These are phyloP conservation scores for Oncorhynchus mykiss DNA, from an alignment of 2,113 vertebrate genomes.

Conservation along the genomic window DNA sequence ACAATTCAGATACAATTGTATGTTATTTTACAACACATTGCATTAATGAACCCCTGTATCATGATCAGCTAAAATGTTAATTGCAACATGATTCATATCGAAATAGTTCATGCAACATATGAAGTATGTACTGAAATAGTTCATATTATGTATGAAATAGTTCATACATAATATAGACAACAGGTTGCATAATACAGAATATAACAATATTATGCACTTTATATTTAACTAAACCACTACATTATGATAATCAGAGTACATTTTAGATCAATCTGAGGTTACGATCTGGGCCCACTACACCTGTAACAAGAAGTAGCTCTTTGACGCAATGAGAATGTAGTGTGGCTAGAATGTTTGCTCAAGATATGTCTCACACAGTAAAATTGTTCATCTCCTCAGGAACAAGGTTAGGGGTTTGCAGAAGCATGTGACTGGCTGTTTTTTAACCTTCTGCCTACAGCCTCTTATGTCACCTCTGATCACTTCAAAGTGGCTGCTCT, in stretches of 20 bases:
- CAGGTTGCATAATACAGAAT: not conserved
- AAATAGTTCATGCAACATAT: not conserved
- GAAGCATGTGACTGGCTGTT: slow-evolving; percentile 71
- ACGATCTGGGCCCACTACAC: slow-evolving; percentile 5
- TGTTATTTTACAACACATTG: not conserved
- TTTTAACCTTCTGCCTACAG: slow-evolving; percentile 77
- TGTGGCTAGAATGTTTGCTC: slow-evolving; percentile 18
- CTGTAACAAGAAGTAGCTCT: not conserved
- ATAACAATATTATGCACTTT: not conserved
- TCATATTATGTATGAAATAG: not conserved
- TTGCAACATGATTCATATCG: not conserved
- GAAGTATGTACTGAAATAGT: not conserved
- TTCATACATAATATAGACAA: not conserved
- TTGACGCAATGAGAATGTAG: slow-evolving; percentile 7
- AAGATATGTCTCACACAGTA: slow-evolving; percentile 17
- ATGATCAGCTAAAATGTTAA: not conserved
- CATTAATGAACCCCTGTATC: not conserved
- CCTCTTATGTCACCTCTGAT: slow-evolving; percentile 76
- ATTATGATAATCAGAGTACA: slow-evolving; percentile 1
- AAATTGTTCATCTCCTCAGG: slow-evolving; percentile 67
- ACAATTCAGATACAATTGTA: not conserved
- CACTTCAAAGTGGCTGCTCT: slow-evolving; percentile 68
- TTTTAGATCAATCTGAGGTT: not conserved
- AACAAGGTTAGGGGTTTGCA: slow-evolving; percentile 69
- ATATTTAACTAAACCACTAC: not conserved